These are phyloP conservation scores for Xestia c-nigrum DNA, from an alignment of 2,888 invertebrate genomes.

Conservation along the genomic window DNA sequence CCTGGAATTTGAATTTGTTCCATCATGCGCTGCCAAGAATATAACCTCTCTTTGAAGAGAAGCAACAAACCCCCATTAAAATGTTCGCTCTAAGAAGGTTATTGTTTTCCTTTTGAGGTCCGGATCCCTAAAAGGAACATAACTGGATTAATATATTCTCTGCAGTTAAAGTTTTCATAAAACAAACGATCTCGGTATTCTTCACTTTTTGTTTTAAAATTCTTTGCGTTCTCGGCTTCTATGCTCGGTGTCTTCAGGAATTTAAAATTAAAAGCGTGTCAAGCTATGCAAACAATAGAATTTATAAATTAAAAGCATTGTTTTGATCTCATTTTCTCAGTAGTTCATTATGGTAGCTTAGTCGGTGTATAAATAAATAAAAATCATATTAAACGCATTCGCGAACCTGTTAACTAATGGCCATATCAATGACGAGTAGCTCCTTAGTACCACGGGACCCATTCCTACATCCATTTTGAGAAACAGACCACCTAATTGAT, in stretches of 20 bases:
- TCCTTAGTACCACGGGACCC: too few species aligned
- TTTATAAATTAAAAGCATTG: constrained; percentile 50
- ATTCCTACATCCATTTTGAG: too few species aligned
- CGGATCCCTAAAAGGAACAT: constrained; percentile 53
- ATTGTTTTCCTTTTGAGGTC: constrained; percentile 43
- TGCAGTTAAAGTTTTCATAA: constrained; percentile 75
- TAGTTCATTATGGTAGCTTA: neutral
- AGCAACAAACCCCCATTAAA: constrained; percentile 13
- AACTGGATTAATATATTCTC: constrained; percentile 73
- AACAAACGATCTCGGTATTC: constrained; percentile 76
- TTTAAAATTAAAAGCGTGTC: constrained; percentile 63
- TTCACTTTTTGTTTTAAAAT: constrained; percentile 76
- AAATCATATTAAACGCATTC: neutral
- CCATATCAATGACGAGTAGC: too few species aligned
- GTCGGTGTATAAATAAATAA: neutral
- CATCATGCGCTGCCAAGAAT: constrained; percentile 1
- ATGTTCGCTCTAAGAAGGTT: constrained; percentile 13
- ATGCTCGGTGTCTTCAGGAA: constrained; percentile 62
- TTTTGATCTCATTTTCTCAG: constrained; percentile 32
- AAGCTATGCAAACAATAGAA: constrained; percentile 65
- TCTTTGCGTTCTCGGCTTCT: constrained; percentile 72
- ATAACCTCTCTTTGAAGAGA: constrained; percentile 8
- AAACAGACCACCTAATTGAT: constrained; percentile 34
- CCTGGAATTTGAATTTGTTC: constrained; percentile 4
- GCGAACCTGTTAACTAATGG: too few species aligned